A percentile compares a stretch with the other conserved stretches of the same genome.
Conservation (phyloP, 1,140 invertebrate species). For the Notospermus geniculatus region DNA sequence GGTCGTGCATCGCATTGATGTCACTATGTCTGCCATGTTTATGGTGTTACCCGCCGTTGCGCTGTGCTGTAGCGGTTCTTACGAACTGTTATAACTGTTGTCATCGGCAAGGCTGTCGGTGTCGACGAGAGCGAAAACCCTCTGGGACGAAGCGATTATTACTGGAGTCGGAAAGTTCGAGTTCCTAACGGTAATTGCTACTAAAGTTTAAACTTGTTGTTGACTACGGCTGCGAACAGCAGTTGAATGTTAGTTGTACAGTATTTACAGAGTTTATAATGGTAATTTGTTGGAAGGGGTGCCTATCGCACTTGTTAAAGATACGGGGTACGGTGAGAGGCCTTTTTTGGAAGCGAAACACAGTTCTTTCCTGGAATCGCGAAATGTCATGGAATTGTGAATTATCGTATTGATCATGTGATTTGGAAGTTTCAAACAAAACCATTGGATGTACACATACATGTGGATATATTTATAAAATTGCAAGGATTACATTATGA, state of each 20-base stretch:
- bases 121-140: conserved; percentile 32
- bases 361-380: too few species aligned
- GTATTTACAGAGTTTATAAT: conserved; percentile 1
- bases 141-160: conserved; percentile 22
- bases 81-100: conserved; percentile 79
- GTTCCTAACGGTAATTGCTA: conserved; percentile 12
- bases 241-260: conserved; percentile 3
- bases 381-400: too few species aligned
- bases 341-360: too few species aligned
- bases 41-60: conserved; percentile 87
- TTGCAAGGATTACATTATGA: too few species aligned
- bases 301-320: too few species aligned
- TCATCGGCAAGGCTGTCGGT: conserved; percentile 68
- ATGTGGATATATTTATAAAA: too few species aligned
- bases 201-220: background rate
- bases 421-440: too few species aligned
- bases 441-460: too few species aligned
- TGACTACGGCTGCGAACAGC: background rate
- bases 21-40: conserved; percentile 79
- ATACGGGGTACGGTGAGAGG: too few species aligned
- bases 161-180: conserved; percentile 25
- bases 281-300: too few species aligned
- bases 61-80: conserved; percentile 72
- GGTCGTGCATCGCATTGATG: conserved; percentile 79
- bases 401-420: too few species aligned